Conservation (phyloP, 2,888 invertebrate species). For the Noctua comes region DNA sequence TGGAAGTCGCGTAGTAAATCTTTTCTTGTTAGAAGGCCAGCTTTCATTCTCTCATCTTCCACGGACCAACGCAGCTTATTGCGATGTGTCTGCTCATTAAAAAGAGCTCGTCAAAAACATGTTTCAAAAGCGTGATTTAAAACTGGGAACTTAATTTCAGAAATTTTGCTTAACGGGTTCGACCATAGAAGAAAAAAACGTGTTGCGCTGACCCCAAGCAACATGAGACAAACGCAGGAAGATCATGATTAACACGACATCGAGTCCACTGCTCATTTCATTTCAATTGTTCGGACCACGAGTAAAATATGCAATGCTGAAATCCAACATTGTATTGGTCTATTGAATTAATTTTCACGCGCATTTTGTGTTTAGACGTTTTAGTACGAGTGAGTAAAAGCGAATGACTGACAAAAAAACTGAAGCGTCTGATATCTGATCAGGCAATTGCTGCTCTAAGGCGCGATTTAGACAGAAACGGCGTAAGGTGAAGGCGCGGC, state of each 20-base stretch:
- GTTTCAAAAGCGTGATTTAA: not conserved
- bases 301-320: not conserved
- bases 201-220: not conserved
- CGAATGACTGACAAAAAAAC: not conserved
- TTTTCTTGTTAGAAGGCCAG: constrained; percentile 84
- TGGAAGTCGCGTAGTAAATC: constrained; percentile 86
- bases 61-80: constrained; percentile 83
- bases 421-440: not conserved
- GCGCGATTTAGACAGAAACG: no score
- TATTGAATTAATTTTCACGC: not conserved
- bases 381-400: not conserved
- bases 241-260: not conserved
- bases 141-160: not conserved
- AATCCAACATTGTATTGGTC: no score
- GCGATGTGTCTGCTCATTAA: constrained; percentile 76
- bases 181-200: not conserved
- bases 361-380: not conserved
- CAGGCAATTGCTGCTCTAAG: not conserved
- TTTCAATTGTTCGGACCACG: not conserved
- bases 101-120: not conserved
- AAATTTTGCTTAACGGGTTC: not conserved
- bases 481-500: no score
- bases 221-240: no score
- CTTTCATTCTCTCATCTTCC: constrained; percentile 81
- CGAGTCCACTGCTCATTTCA: not conserved